Percentiles rank a stretch among this genome's conserved stretches.
These are phyloP conservation scores for Phoenicopterus ruber DNA, from an alignment of 2,113 vertebrate genomes.

Conservation along the genomic window DNA sequence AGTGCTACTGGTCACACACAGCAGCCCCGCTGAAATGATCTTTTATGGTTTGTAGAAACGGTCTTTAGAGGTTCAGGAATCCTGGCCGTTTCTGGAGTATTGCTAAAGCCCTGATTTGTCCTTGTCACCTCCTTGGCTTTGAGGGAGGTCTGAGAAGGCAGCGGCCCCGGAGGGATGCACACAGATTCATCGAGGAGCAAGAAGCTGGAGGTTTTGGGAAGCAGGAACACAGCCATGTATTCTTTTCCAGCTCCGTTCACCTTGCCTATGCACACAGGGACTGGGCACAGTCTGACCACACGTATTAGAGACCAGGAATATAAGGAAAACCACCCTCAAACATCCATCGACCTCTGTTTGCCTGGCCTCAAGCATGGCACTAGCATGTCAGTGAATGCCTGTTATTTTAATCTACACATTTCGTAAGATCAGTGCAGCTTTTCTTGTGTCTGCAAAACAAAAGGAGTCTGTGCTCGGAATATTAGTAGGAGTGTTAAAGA, in stretches of 20 bases:
- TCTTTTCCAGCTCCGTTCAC: background rate
- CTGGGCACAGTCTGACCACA: accelerated
- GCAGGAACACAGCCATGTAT: background rate
- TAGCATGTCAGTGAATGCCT: background rate
- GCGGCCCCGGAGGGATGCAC: background rate
- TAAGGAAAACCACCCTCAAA: background rate
- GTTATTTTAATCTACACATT: background rate
- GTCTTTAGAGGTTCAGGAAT: background rate
- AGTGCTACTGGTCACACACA: accelerated
- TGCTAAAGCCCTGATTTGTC: background rate
- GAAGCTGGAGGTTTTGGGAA: background rate
- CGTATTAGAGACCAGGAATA: background rate
- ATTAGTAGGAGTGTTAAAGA: background rate
- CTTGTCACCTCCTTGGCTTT: background rate
- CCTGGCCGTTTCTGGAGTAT: accelerated
- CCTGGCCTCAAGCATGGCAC: background rate
- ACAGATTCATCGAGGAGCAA: background rate
- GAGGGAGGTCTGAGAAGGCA: background rate
- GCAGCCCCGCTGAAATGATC: background rate
- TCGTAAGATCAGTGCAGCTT: background rate
- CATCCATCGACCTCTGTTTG: background rate
- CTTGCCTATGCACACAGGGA: accelerated
- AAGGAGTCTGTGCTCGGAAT: background rate
- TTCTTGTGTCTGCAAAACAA: background rate
- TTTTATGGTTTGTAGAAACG: background rate